Conservation (phyloP, 2,113 vertebrate species). For the Glaucidium brasilianum region DNA sequence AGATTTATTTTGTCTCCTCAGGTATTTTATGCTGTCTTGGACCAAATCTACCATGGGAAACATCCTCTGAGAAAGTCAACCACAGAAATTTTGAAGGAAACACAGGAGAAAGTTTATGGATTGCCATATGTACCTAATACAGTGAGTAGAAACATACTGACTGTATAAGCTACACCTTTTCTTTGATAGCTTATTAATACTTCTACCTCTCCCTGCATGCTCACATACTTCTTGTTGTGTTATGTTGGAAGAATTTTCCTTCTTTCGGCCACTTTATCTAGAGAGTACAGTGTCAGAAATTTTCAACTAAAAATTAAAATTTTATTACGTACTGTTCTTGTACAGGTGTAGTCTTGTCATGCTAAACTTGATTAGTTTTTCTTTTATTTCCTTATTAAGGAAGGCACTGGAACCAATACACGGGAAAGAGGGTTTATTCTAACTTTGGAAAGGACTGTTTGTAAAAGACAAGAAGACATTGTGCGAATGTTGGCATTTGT, state of each 20-base stretch:
- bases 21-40: constrained; percentile 94
- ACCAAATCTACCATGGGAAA: constrained; percentile 92
- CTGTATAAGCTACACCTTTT: not conserved
- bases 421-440: not conserved
- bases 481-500: not conserved
- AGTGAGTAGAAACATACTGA: constrained; percentile 74
- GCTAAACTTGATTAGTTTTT: not conserved
- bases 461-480: not conserved
- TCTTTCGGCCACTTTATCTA: not conserved
- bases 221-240: not conserved
- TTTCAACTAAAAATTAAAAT: not conserved
- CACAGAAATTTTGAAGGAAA: constrained; percentile 90
- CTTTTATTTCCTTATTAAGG: not conserved
- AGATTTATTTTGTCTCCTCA: constrained; percentile 48
- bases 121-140: constrained; percentile 89
- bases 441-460: not conserved
- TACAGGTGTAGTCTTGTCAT: not conserved
- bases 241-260: not conserved
- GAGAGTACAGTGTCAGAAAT: not conserved
- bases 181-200: not conserved
- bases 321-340: not conserved
- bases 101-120: constrained; percentile 89
- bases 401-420: not conserved
- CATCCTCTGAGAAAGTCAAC: constrained; percentile 84
- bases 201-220: not conserved